A percentile compares a stretch with the other conserved stretches of the same genome.
Conservation (phyloP, 2,797 vertebrate species). For the Ateles fusciceps region DNA sequence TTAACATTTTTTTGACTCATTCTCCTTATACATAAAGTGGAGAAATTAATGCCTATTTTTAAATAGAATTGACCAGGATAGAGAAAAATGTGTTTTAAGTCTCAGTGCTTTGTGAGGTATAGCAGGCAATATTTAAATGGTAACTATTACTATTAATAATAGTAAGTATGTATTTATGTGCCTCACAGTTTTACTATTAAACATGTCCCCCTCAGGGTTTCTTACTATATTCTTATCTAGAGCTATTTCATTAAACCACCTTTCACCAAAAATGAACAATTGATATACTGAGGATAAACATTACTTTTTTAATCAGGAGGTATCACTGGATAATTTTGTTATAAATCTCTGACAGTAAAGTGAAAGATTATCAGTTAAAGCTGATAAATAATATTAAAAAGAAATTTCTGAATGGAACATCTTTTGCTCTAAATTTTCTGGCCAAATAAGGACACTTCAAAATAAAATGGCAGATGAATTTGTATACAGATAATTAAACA, state of each 20-base stretch:
- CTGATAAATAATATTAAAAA: neutral
- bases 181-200: neutral
- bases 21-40: neutral
- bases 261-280: neutral
- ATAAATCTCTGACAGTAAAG: neutral
- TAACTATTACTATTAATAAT: neutral
- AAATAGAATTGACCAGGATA: neutral
- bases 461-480: neutral
- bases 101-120: neutral
- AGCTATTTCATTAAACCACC: neutral
- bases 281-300: neutral
- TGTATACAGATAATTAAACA: neutral
- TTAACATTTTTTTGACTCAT: neutral
- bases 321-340: neutral
- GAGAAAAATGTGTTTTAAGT: neutral
- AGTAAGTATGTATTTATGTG: neutral
- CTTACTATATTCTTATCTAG: constrained; percentile 25
- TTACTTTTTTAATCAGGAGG: neutral
- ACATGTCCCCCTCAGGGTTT: neutral
- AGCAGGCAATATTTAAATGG: neutral
- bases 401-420: neutral
- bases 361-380: neutral
- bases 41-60: neutral
- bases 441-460: neutral
- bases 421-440: neutral